Evolutionary conservation across 2,888 invertebrate genomes (phyloP).

Genomic region (Willowsia nigromaculata): DNA sequence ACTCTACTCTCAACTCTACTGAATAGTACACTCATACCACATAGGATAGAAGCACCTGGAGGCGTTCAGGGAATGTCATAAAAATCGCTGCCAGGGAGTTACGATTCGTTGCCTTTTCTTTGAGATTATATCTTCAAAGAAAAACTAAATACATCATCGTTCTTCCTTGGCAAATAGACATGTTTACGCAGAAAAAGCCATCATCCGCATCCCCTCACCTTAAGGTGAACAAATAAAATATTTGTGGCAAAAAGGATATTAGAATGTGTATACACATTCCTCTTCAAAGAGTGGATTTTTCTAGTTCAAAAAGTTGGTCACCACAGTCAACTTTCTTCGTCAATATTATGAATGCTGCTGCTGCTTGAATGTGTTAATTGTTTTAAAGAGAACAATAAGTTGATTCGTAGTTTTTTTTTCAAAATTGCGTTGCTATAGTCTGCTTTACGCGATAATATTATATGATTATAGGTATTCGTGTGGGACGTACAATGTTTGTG

Average conservation of each 20-base stretch:
- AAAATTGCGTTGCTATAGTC: neutral
- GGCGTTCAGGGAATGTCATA: constrained; percentile 55
- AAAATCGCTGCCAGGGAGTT: constrained; percentile 54
- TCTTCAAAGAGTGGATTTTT: neutral
- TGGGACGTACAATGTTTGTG: neutral
- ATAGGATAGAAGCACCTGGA: constrained; percentile 53
- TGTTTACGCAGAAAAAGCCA: neutral
- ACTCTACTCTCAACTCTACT: neutral
- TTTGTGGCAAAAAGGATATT: neutral
- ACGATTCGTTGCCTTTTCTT: constrained; percentile 58
- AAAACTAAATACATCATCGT: neutral
- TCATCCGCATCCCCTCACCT: neutral
- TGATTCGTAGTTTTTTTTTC: neutral
- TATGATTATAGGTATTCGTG: neutral
- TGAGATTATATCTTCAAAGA: neutral
- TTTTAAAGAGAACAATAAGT: neutral
- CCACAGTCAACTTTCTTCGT: neutral
- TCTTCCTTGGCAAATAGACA: neutral
- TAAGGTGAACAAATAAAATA: too few species aligned
- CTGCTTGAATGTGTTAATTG: neutral
- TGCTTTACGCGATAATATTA: neutral
- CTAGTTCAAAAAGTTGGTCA: neutral
- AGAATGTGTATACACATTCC: neutral
- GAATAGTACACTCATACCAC: neutral
- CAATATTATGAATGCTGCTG: neutral